Evolutionary conservation across 2,888 invertebrate genomes (phyloP).

Genomic region (Eumerus sabulonum): DNA sequence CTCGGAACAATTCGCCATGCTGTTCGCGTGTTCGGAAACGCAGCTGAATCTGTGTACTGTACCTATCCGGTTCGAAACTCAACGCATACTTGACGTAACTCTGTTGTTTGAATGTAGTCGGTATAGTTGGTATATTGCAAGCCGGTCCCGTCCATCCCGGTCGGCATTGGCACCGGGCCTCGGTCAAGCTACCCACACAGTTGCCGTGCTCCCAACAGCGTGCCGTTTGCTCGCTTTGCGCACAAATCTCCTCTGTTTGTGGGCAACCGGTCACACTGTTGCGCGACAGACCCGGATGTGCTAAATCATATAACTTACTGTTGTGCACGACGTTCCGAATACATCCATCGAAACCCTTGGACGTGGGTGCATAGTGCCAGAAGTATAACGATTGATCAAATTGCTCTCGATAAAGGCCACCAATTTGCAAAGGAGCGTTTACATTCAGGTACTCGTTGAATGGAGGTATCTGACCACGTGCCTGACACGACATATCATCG

Average conservation of each 20-base stretch:
- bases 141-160: slow-evolving; percentile 97
- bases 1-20: slow-evolving; percentile 95
- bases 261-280: slow-evolving; percentile 95
- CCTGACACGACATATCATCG: slow-evolving; percentile 94
- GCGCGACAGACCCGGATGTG: slow-evolving; percentile 92
- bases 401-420: slow-evolving; percentile 93
- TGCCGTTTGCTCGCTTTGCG: slow-evolving; percentile 90
- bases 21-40: slow-evolving; percentile 96
- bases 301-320: slow-evolving; percentile 96
- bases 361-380: slow-evolving; percentile 94
- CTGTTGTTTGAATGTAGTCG: slow-evolving; percentile 94
- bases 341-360: slow-evolving; percentile 96
- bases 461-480: slow-evolving; percentile 92
- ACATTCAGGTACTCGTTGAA: slow-evolving; percentile 98
- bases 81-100: slow-evolving; percentile 98
- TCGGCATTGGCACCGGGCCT: slow-evolving; percentile 94
- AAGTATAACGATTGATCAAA: slow-evolving; percentile 93
- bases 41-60: slow-evolving; percentile 94
- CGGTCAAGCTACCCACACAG: slow-evolving; percentile 93
- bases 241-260: slow-evolving; percentile 95
- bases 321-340: slow-evolving; percentile 97
- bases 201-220: slow-evolving; percentile 96
- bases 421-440: slow-evolving; percentile 96
- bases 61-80: slow-evolving; percentile 95
- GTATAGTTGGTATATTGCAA: slow-evolving; percentile 91